These are phyloP conservation scores for Calyptommatus sinebrachiatus DNA, from an alignment of 2,113 vertebrate species.

Conservation along the genomic window DNA sequence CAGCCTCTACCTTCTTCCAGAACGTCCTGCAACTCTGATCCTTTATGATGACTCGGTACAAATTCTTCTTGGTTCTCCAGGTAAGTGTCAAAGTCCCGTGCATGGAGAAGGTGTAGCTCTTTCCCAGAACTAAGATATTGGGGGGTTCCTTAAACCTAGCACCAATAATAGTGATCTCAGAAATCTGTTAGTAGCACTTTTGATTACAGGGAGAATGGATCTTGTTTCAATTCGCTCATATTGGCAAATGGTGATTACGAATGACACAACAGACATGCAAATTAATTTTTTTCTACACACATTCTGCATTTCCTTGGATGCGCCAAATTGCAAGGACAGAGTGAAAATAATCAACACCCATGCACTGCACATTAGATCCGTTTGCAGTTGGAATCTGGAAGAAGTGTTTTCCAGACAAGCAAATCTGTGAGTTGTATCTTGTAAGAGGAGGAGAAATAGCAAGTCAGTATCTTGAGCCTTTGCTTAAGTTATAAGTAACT, in stretches of 20 bases:
- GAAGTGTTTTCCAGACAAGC: not conserved
- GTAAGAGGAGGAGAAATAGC: too few relatives aligned
- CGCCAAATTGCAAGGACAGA: not conserved
- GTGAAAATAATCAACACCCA: too few relatives aligned
- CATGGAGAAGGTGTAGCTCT: not conserved
- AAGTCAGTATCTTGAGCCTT: too few relatives aligned
- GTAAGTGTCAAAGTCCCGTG: constrained; percentile 60
- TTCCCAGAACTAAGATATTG: not conserved
- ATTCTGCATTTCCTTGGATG: not conserved
- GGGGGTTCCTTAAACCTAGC: too few relatives aligned
- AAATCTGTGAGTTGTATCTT: not conserved
- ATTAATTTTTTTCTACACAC: not conserved
- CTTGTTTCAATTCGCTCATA: not conserved
- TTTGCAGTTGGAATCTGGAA: not conserved
- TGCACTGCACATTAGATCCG: not conserved
- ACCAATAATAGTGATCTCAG: not conserved
- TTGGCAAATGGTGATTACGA: not conserved
- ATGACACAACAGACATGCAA: not conserved
- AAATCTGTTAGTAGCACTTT: not conserved
- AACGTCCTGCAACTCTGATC: constrained; percentile 91
- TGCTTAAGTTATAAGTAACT: too few relatives aligned
- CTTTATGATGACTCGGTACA: constrained; percentile 94
- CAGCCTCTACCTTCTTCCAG: constrained; percentile 89
- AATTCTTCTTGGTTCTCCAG: constrained; percentile 90
- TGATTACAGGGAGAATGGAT: too few relatives aligned